A percentile compares a stretch with the other conserved stretches of the same genome.
phyloP scores from a whole-genome alignment of 2,888 invertebrate species.

The Lasioglossum oenotherae region DNA sequence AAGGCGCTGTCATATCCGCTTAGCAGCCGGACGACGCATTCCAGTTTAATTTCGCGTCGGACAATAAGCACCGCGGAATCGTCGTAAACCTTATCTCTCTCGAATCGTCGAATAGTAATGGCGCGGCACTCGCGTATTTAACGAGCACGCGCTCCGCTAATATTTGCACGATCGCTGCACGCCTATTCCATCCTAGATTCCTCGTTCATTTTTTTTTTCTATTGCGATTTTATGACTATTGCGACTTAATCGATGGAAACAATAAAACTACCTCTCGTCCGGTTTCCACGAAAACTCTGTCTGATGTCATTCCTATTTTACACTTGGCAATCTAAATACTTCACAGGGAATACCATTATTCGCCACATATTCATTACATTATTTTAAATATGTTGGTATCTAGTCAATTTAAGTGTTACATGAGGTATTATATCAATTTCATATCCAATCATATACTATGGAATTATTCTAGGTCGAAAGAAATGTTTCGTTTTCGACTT shows the following conservation, averaged over 20 bases:
- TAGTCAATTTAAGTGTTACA: too few relatives aligned
- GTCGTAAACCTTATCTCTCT: slow-evolving; percentile 37
- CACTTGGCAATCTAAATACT: not conserved
- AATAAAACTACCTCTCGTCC: not conserved
- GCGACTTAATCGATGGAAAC: not conserved
- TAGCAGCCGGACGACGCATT: slow-evolving; percentile 24
- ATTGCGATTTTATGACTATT: not conserved
- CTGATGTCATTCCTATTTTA: not conserved
- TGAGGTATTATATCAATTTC: too few relatives aligned
- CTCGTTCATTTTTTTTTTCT: not conserved
- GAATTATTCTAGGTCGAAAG: too few relatives aligned
- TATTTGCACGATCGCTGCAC: slow-evolving; percentile 11
- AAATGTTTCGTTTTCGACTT: too few relatives aligned
- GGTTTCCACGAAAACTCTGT: not conserved
- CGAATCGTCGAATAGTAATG: slow-evolving; percentile 29
- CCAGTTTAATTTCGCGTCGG: slow-evolving; percentile 35
- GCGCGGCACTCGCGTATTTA: not conserved
- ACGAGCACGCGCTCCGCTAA: slow-evolving; percentile 20
- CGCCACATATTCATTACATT: too few relatives aligned
- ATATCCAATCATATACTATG: too few relatives aligned
- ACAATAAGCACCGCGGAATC: slow-evolving; percentile 33
- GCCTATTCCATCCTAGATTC: not conserved
- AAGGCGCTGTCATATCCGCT: slow-evolving; percentile 56
- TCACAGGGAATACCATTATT: not conserved
- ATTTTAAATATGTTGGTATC: too few relatives aligned